Evolutionary conservation across 2,888 invertebrate species (phyloP), one percentile per base, ranked within the genome.

Genomic region (Caenorhabditis panamensis): DNA sequence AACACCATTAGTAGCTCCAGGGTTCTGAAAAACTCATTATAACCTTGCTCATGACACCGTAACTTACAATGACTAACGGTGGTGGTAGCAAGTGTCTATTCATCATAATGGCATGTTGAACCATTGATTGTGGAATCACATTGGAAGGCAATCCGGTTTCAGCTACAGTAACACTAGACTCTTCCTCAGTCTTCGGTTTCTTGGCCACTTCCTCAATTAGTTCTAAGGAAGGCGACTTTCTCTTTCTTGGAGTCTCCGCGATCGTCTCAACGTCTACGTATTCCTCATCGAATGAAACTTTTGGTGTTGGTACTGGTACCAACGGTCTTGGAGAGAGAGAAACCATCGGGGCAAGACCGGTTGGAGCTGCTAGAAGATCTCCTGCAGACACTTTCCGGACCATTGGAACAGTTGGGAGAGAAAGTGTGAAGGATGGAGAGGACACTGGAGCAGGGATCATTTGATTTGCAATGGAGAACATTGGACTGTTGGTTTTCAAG

Each of bases 381-480:
- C n/a, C n/a, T n/a, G n/a, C n/a, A n/a, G n/a, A n/a, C n/a, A n/a
- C n/a, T n/a, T n/a, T n/a, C n/a, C n/a, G n/a, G n/a, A n/a, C n/a
- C n/a, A 41, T 56, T 20, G 67, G 56, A 16, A 44, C 44, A 11
- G 56, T 67, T 20, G 67, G 67, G 1, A 67, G 56, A 8, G 56
- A 11, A 1, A 67, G 56, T n/a, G 67, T 67, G 16, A 44, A 56
- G 1, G 56, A 47, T 28, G 67, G 56, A 20, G 56, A 67, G n/a
- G n/a, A n/a, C n/a, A n/a, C n/a, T n/a, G n/a, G n/a, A n/a, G n/a
- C n/a, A n/a, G n/a, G n/a, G n/a, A n/a, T n/a, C n/a, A n/a, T n/a
- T n/a, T n/a, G n/a, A n/a, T 31, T 31, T 31, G 4, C 31, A 9
- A 31, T 31, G n/a, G 31, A 4, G 4, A 9, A 31, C 31, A 31